Percentiles rank a stretch among this genome's conserved stretches.
Evolutionary conservation across 1,140 invertebrate species (phyloP).

Genomic region (Mamestra configurata): DNA sequence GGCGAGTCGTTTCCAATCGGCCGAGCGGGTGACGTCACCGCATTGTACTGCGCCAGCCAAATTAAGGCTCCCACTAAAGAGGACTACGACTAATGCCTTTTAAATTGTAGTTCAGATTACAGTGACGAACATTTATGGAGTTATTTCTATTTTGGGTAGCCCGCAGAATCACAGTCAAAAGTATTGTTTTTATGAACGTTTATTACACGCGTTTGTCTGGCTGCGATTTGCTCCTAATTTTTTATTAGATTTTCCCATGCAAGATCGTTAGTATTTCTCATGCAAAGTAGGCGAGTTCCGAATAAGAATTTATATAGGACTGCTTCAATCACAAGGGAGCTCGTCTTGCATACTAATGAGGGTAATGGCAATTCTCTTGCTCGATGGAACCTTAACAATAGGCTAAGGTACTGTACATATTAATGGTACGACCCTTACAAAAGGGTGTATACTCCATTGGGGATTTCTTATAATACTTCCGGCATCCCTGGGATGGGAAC

Average conservation of each 20-base stretch:
- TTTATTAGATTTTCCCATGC: not conserved
- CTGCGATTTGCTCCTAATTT: not conserved
- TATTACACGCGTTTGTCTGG: not conserved
- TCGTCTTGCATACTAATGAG: conserved; percentile 10
- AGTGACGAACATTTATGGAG: not conserved
- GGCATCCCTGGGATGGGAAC: not conserved
- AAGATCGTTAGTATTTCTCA: not conserved
- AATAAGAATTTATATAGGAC: not conserved
- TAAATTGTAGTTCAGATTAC: conserved; percentile 38
- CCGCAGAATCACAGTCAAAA: not conserved
- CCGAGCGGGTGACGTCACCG: conserved; percentile 8
- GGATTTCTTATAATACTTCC: not conserved
- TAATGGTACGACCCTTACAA: not conserved
- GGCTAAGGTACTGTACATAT: not conserved
- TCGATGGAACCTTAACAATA: not conserved
- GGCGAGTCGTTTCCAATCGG: not conserved
- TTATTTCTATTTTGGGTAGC: conserved; percentile 10
- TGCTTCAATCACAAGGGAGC: not conserved
- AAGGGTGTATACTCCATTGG: conserved; percentile 4
- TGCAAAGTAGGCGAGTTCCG: not conserved
- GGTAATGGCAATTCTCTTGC: not conserved
- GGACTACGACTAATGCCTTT: conserved; percentile 27
- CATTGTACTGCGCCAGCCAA: conserved; percentile 21
- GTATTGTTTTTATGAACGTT: conserved; percentile 6
- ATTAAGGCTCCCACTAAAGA: conserved; percentile 18